Conservation (phyloP, 53 echinoderm and acorn worm genomes). For the Actinopyga echinites region DNA sequence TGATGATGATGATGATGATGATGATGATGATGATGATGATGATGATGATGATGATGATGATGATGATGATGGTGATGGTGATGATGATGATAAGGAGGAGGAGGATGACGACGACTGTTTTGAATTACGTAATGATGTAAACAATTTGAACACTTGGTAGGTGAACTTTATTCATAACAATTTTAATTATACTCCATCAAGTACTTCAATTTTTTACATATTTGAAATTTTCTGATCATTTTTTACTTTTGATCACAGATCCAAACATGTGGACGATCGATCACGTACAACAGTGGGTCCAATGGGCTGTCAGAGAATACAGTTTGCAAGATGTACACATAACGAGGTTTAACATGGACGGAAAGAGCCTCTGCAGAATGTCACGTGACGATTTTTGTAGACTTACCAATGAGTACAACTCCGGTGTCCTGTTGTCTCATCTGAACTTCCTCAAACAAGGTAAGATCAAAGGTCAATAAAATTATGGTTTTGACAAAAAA, state of each 20-base stretch:
- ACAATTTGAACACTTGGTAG: background rate
- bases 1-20: slow-evolving; percentile 57
- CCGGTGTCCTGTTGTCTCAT: slow-evolving; percentile 94
- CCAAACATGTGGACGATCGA: slow-evolving; percentile 97
- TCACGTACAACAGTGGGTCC: slow-evolving; percentile 98
- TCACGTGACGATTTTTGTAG: slow-evolving; percentile 86
- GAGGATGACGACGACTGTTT: too few relatives aligned
- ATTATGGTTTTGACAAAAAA: background rate
- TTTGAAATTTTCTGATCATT: too few relatives aligned
- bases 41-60: slow-evolving; percentile 52
- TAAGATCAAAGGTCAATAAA: slow-evolving; percentile 15
- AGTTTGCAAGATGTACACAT: slow-evolving; percentile 83
- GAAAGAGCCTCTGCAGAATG: slow-evolving; percentile 96
- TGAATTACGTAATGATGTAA: too few relatives aligned
- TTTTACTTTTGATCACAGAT: slow-evolving; percentile 49
- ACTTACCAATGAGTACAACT: slow-evolving; percentile 83
- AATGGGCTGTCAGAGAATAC: slow-evolving; percentile 96
- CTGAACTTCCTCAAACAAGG: slow-evolving; percentile 97
- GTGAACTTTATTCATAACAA: background rate
- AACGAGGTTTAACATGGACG: slow-evolving; percentile 89
- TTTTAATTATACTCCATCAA: background rate
- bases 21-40: slow-evolving; percentile 58
- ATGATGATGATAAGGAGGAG: background rate
- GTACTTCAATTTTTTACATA: background rate
- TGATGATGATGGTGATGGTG: slow-evolving; percentile 30